These are phyloP conservation scores for Sinocyclocheilus anshuiensis DNA, from an alignment of 2,113 vertebrate species.

Conservation along the genomic window DNA sequence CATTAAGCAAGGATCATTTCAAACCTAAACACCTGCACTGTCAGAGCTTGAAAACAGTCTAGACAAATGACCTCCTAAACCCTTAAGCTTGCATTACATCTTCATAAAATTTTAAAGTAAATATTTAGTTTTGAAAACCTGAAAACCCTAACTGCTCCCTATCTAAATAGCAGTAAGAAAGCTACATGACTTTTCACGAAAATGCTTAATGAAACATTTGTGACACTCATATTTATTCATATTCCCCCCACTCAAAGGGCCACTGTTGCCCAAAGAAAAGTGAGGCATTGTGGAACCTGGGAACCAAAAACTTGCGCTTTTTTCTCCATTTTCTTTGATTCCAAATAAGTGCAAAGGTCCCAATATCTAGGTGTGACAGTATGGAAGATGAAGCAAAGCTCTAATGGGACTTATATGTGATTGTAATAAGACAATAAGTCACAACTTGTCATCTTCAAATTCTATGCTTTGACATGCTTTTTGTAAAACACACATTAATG, in stretches of 20 bases:
- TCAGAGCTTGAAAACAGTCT: slow-evolving; percentile 23
- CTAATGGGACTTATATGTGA: background rate
- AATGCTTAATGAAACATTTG: slow-evolving; percentile 50
- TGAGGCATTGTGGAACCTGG: background rate
- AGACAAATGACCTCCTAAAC: slow-evolving; percentile 37
- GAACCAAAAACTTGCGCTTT: background rate
- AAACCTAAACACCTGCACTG: slow-evolving; percentile 48
- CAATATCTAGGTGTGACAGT: background rate
- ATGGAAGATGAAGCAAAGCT: background rate
- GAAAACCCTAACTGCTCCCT: slow-evolving; percentile 8
- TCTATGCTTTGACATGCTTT: slow-evolving; percentile 13
- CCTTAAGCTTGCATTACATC: slow-evolving; percentile 39
- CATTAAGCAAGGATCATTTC: slow-evolving; percentile 36
- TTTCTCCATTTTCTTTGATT: background rate
- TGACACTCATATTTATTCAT: slow-evolving; percentile 33
- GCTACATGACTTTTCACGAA: background rate
- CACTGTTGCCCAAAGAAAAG: slow-evolving; percentile 13
- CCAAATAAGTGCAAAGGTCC: background rate
- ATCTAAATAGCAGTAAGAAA: slow-evolving; percentile 35
- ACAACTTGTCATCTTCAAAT: background rate
- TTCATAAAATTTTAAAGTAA: slow-evolving; percentile 46
- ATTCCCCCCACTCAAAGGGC: background rate
- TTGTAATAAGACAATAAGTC: background rate
- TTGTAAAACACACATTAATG: background rate
- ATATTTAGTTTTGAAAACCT: slow-evolving; percentile 48